Percentiles rank a stretch among this genome's conserved stretches.
These are phyloP conservation scores for Parnassius orleans DNA, from an alignment of 2,888 invertebrate species.

Conservation along the genomic window DNA sequence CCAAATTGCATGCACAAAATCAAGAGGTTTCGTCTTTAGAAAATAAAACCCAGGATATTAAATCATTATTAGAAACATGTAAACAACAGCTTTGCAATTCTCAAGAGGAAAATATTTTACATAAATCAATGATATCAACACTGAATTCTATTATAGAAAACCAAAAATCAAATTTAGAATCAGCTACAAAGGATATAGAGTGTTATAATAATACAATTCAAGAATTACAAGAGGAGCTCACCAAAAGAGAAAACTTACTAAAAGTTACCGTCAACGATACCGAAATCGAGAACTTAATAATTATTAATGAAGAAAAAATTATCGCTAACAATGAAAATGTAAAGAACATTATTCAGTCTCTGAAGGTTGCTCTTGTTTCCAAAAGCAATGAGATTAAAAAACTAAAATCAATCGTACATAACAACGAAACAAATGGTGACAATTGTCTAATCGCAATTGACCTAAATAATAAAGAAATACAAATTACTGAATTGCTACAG, in stretches of 20 bases:
- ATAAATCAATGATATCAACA: conserved; percentile 53
- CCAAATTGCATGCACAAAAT: conserved; percentile 47
- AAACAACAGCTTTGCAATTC: conserved; percentile 46
- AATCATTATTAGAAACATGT: conserved; percentile 43
- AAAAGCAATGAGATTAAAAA: conserved; percentile 54
- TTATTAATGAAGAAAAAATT: conserved; percentile 59
- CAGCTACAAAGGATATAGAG: conserved; percentile 50
- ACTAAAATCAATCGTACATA: conserved; percentile 42
- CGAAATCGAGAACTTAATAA: conserved; percentile 56
- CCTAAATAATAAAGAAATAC: conserved; percentile 41
- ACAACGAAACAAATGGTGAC: conserved; percentile 29
- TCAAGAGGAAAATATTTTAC: conserved; percentile 53
- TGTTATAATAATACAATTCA: conserved; percentile 57
- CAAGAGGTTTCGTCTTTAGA: conserved; percentile 52
- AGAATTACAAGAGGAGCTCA: conserved; percentile 56
- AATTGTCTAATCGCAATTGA: conserved; percentile 36
- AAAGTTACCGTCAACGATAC: conserved; percentile 44
- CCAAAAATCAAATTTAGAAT: conserved; percentile 50
- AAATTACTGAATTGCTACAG: conserved; percentile 40
- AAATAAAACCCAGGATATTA: conserved; percentile 48
- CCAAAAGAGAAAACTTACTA: conserved; percentile 42
- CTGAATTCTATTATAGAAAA: conserved; percentile 54
- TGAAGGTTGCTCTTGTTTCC: conserved; percentile 50
- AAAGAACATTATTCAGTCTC: conserved; percentile 57
- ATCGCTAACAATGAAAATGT: conserved; percentile 69